A percentile compares a stretch with the other conserved stretches of the same genome.
These are phyloP conservation scores for Falco rusticolus DNA, from an alignment of 2,797 vertebrate genomes.

Conservation along the genomic window DNA sequence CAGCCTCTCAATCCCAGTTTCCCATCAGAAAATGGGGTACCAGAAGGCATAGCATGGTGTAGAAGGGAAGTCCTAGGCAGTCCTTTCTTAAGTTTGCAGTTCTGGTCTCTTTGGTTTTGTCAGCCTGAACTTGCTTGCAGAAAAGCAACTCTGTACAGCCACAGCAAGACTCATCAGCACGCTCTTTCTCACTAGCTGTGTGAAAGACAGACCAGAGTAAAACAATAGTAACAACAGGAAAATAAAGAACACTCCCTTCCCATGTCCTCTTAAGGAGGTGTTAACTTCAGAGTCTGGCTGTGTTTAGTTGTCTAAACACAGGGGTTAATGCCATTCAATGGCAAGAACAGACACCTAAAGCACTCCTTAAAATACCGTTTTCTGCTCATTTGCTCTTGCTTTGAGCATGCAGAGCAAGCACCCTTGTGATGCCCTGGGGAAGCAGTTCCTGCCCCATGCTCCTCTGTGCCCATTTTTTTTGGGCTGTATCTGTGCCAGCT, in stretches of 20 bases:
- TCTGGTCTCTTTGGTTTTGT: not conserved
- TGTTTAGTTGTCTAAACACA: not conserved
- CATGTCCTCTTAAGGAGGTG: constrained; percentile 56
- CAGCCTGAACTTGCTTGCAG: not conserved
- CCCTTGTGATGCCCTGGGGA: not conserved
- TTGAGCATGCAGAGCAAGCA: not conserved
- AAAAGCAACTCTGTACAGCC: not conserved
- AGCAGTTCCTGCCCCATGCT: not conserved
- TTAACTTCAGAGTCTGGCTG: constrained; percentile 54
- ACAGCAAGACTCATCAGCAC: not conserved
- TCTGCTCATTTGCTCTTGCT: not conserved
- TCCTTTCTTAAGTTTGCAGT: not conserved
- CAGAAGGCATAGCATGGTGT: not conserved
- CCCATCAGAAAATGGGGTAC: not conserved
- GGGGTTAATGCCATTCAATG: constrained; percentile 13
- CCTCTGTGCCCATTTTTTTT: not conserved
- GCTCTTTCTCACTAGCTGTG: not conserved
- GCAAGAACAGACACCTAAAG: constrained; percentile 1
- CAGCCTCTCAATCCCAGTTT: not conserved
- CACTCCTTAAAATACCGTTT: not conserved
- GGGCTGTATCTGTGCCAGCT: not conserved
- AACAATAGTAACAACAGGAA: constrained; percentile 65
- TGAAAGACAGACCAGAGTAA: constrained; percentile 39
- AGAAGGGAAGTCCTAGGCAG: not conserved
- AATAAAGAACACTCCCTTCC: constrained; percentile 67